These are phyloP conservation scores for Anseranas semipalmata DNA, from an alignment of 2,113 vertebrate genomes.

Conservation along the genomic window DNA sequence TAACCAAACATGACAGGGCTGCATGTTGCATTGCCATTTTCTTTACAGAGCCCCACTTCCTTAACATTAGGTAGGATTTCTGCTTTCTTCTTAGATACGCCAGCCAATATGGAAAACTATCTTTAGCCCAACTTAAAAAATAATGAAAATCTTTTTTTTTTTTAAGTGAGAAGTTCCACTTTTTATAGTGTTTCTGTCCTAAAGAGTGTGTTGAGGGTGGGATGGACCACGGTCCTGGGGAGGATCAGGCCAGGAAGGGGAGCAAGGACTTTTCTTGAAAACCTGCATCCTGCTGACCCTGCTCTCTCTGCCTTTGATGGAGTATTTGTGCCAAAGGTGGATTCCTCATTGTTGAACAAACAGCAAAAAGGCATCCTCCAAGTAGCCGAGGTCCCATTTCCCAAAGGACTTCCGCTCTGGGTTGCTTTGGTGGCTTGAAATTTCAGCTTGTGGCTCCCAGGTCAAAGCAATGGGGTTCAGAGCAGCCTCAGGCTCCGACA, in stretches of 20 bases:
- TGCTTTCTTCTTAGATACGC: background rate
- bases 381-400: rapidly evolving
- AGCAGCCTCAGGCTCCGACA: background rate
- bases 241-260: background rate
- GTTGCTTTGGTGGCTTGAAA: rapidly evolving
- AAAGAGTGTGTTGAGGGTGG: too few relatives aligned
- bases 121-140: background rate
- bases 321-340: background rate
- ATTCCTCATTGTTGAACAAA: background rate
- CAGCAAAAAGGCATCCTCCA: background rate
- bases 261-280: background rate
- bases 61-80: constrained; percentile 16
- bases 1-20: constrained; percentile 40
- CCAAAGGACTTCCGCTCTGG: background rate
- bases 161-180: background rate
- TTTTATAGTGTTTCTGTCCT: background rate
- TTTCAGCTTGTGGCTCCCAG: background rate
- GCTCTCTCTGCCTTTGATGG: background rate
- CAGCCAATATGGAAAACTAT: background rate
- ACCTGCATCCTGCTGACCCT: too few relatives aligned
- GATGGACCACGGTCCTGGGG: background rate
- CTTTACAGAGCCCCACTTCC: constrained; percentile 22
- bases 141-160: background rate
- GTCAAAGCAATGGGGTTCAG: rapidly evolving
- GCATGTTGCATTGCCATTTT: background rate